Evolutionary conservation across 2,113 vertebrate genomes (phyloP).

Genomic region (Oryzias woworae): DNA sequence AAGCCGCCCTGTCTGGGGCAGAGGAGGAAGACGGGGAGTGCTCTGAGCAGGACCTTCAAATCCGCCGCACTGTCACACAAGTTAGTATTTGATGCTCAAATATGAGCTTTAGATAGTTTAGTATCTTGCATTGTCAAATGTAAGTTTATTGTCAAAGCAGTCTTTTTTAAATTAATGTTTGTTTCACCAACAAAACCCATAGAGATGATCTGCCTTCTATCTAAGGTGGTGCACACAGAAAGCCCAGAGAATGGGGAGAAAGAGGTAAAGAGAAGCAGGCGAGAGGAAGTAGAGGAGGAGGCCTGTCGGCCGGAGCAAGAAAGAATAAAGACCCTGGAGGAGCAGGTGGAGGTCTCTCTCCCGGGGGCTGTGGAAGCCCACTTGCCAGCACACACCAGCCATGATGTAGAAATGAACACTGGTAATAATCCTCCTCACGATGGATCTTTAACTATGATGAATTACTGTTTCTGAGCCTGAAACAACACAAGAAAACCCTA

Average conservation of each 20-base stretch:
- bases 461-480: neutral
- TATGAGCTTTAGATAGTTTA: neutral
- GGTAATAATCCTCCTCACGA: conserved; percentile 60
- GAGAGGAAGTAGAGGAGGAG: conserved; percentile 71
- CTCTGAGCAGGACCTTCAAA: conserved; percentile 86
- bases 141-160: neutral
- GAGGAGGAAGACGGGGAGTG: conserved; percentile 79
- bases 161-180: neutral
- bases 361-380: conserved; percentile 75
- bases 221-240: conserved; percentile 81
- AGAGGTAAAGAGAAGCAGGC: conserved; percentile 76
- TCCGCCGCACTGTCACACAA: conserved; percentile 90
- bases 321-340: conserved; percentile 53
- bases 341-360: conserved; percentile 61
- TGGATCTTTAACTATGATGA: no score
- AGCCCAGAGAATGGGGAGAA: conserved; percentile 86
- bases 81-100: conserved; percentile 47
- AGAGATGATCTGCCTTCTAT: neutral
- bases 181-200: no score
- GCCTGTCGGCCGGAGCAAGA: conserved; percentile 49
- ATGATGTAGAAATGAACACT: conserved; percentile 83
- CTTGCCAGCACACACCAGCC: conserved; percentile 70
- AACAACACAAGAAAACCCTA: neutral
- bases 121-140: neutral
- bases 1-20: conserved; percentile 83